Base-by-base conservation (phyloP, 2,113 vertebrate species). In the Andinoacara biseriatus region DNA sequence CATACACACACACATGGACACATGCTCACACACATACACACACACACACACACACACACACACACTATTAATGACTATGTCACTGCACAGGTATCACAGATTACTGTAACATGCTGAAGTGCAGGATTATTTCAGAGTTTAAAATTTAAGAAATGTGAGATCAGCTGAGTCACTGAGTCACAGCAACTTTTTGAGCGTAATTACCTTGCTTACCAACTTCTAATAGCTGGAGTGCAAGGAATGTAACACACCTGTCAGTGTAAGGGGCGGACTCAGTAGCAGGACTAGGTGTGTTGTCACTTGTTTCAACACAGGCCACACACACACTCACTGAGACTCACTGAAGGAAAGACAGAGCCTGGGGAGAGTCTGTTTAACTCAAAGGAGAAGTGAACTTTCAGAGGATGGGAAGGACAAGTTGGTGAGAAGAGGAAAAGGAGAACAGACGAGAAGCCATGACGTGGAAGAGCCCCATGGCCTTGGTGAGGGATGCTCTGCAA, bases 401-500 rank as follows among this genome's bases (percentile, higher is more conserved):
- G 57, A 69, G 24, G 59, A 91, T 92, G 89, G 49, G 35, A 83
- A 57, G 31, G 7, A 87, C 59, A 60, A 11, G 9, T 43, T 76
- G 58, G 31, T 89, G 69, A 91, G 40, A 10, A 85, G 76, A 86
- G 35, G 9, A 46, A 65, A 75, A 82, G 29, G n/a, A 62, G 62
- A 33, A 10, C 72, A 26, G 17, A 76, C 9, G 1, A 54, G 60
- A 62, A 65, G 80, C 63, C 69, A 96, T 96, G 96, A 43, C 69
- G 58, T 94, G 94, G 94, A 61, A 90, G 52, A 95, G 91, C 52
- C 82, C 85, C 3, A 86, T 96, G 63, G 87, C 60, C 31, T 90
- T 84, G 77, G 82, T 86, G 56, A 91, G 91, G 81, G 93, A 95
- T 15, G 87, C 93, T 61, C 92, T 95, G 94, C 93, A 72, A 74